Conservation (phyloP, 2,888 invertebrate genomes). For the Eurytoma adleriae region DNA sequence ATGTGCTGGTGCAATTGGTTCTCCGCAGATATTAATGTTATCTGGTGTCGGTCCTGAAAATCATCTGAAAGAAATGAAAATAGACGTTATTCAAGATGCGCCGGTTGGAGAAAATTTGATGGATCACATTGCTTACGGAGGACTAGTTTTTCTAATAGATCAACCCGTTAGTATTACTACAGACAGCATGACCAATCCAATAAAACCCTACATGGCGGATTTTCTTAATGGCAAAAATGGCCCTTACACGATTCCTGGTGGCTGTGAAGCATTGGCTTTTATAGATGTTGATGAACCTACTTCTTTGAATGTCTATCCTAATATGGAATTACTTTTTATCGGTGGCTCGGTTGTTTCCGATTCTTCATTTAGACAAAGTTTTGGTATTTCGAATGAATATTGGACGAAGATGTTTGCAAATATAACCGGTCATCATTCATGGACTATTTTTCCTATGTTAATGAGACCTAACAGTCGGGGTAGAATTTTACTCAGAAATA, state of each 20-base stretch:
- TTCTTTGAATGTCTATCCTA: constrained; percentile 79
- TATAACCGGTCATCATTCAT: constrained; percentile 78
- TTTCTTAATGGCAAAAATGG: constrained; percentile 79
- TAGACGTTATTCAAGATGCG: constrained; percentile 79
- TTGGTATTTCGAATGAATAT: constrained; percentile 79
- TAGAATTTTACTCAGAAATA: constrained; percentile 80
- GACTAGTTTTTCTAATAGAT: constrained; percentile 79
- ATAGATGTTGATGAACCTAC: constrained; percentile 80
- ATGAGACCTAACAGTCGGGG: constrained; percentile 85
- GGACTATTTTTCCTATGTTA: constrained; percentile 81
- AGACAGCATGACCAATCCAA: constrained; percentile 52
- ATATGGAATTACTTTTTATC: constrained; percentile 82
- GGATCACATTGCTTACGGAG: constrained; percentile 84
- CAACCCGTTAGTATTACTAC: constrained; percentile 61
- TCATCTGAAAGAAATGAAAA: constrained; percentile 79
- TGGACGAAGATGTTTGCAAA: constrained; percentile 79
- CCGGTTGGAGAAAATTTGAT: constrained; percentile 84
- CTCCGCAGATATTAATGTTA: constrained; percentile 87
- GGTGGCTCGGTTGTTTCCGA: constrained; percentile 79
- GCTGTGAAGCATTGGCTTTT: constrained; percentile 83
- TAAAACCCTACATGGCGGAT: constrained; percentile 70
- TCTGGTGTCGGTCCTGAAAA: constrained; percentile 85
- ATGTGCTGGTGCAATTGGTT: constrained; percentile 86
- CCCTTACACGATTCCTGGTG: constrained; percentile 81
- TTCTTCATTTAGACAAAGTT: constrained; percentile 76